Evolutionary conservation across 2,113 vertebrate species (phyloP), one percentile per base, ranked within the genome.

Genomic region (Illadopsis cleaveri): DNA sequence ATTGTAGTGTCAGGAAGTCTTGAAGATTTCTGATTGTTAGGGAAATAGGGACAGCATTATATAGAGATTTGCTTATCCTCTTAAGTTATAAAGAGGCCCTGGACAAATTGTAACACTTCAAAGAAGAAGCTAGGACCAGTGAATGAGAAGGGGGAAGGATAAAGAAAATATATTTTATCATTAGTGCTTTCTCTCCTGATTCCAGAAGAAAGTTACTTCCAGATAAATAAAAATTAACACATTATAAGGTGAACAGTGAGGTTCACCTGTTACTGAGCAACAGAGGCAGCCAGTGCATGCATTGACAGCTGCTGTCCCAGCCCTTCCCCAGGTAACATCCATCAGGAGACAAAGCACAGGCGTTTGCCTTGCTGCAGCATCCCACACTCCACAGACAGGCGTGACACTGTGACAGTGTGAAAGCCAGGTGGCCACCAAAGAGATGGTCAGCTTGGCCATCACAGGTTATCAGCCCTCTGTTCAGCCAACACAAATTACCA

Each of bases 391-490:
- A 37, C 58, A 65, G 77, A 53, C 16, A 33, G 15, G 33, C 27
- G 35, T 1, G 0, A 13, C 20, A 1, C 21, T 35, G n/a, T 1
- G 38, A 31, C 1, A 3, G 12, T 1, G 3, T 50, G 33, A 19
- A 64, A 79, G 22, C 27, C 48, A 21, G 12, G 7, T 10, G 27
- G 28, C 16, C 50, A 44, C 7, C 6, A 68, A 24, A 5, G 27
- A 71, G n/a, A 31, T 1, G 5, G 40, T 50, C 35, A 22, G 3
- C 18, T 75, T 60, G 47, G 44, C 33, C n/a, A 44, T 11, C 3
- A 1, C 20, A 44, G 14, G 1, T 38, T 38, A 33, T 9, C 42
- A 84, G 47, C 16, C 20, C 25, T 33, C 7, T 16, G 3, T 40
- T 50, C 2, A 2, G 27, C 14, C 58, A 60, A 15, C 4, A 77